Base-by-base conservation (phyloP, 2,113 vertebrate genomes). In the Gopherus flavomarginatus region DNA sequence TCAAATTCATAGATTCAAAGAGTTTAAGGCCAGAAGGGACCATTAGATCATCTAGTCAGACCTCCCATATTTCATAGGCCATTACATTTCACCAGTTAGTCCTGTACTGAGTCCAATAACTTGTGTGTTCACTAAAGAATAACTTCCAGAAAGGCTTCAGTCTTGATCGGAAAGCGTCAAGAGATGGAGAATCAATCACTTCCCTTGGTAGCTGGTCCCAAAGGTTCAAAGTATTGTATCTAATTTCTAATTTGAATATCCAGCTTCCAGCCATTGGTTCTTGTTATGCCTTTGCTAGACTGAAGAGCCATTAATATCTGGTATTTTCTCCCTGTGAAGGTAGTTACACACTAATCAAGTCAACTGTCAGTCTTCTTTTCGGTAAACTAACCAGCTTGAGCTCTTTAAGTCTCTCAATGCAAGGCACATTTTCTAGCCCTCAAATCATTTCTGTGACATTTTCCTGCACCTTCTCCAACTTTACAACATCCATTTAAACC, bases 321-420 rank as follows among this genome's bases (percentile, higher is more conserved):
- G 3, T 38, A 22, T 54, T 54, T 54, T n/a, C n/a, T 81, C 8
- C 52, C 50, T 21, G 4, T 12, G 13, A 81, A 35, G 49, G 5
- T 52, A 81, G 3, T 35, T 52, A 9, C 26, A 14, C 8, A 3
- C 26, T 9, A 56, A 53, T n/a, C 35, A 29, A 44, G 19, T 42
- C 54, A 11, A 52, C 29, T 83, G 38, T 31, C 38, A 16, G 2
- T 19, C 54, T 6, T 44, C 81, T 12, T 29, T 59, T 82, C 4
- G 1, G 7, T 54, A 53, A 54, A 38, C 52, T 38, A 56, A 19
- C 35, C 3, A n/a, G 52, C 16, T 27, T 11, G 12, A 16, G 13
- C 44, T 49, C 26, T 14, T 78, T 31, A 49, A n/a, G 19, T 38
- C 8, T 38, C n/a, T 84, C 75, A 97, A 95, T 96, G 93, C 11